A percentile compares a stretch with the other conserved stretches of the same genome.
phyloP scores from a whole-genome alignment of 2,888 invertebrate species.

The Crepidodera aurea region DNA sequence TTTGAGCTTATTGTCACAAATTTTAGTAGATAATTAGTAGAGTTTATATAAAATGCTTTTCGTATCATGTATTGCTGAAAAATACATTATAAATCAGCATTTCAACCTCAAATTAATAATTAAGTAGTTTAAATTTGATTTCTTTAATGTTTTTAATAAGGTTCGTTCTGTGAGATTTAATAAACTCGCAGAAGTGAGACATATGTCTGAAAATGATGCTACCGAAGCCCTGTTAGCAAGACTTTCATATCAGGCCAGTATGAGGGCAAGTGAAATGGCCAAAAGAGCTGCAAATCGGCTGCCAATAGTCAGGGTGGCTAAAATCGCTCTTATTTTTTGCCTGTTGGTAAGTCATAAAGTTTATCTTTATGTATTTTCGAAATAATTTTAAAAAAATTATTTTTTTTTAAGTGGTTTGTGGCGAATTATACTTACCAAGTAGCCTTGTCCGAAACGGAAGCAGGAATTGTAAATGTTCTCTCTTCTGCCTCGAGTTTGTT shows the following conservation, averaged over 20 bases:
- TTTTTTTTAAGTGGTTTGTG: slow-evolving; percentile 91
- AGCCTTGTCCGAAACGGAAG: slow-evolving; percentile 82
- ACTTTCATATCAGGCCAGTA: slow-evolving; percentile 91
- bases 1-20: too few relatives aligned
- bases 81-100: too few relatives aligned
- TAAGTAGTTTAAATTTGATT: too few relatives aligned
- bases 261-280: slow-evolving; percentile 82
- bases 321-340: slow-evolving; percentile 86
- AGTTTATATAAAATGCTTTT: too few relatives aligned
- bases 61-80: too few relatives aligned
- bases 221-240: slow-evolving; percentile 92
- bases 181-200: slow-evolving; percentile 88
- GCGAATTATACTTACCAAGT: slow-evolving; percentile 94
- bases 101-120: too few relatives aligned
- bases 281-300: slow-evolving; percentile 79
- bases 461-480: slow-evolving; percentile 87
- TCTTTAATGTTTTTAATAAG: too few relatives aligned
- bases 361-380: too few relatives aligned
- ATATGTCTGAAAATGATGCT: slow-evolving; percentile 90
- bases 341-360: slow-evolving; percentile 75
- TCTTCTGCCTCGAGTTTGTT: slow-evolving; percentile 91
- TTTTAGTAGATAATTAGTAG: too few relatives aligned
- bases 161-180: slow-evolving; percentile 80
- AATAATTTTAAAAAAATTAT: neutral
- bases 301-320: slow-evolving; percentile 78